Conservation (phyloP, 2,797 vertebrate species). For the Labroides dimidiatus region DNA sequence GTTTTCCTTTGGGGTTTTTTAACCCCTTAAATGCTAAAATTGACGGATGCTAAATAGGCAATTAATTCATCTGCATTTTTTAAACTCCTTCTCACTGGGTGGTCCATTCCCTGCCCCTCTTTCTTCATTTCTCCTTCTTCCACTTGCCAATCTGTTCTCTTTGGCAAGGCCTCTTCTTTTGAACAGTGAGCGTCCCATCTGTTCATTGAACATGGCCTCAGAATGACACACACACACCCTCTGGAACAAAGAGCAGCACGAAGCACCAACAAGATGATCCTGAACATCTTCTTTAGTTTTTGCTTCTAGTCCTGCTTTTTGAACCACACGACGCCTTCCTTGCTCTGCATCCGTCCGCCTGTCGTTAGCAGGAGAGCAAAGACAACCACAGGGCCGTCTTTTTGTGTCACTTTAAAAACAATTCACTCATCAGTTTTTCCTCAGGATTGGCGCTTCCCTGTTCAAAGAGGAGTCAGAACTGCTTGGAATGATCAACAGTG, state of each 20-base stretch:
- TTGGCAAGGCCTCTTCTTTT: slow-evolving; percentile 49
- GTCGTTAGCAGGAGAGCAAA: slow-evolving; percentile 34
- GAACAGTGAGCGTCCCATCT: slow-evolving; percentile 67
- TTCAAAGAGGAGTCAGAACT: slow-evolving; percentile 51
- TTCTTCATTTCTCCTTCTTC: slow-evolving; percentile 33
- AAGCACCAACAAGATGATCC: slow-evolving; percentile 38
- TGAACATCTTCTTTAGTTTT: slow-evolving; percentile 30
- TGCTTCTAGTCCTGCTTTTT: slow-evolving; percentile 15
- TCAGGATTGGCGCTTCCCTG: slow-evolving; percentile 18
- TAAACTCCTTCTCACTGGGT: background rate
- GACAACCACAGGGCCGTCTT: slow-evolving; percentile 58
- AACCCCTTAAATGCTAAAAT: background rate
- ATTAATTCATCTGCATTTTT: slow-evolving; percentile 18
- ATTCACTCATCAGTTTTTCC: slow-evolving; percentile 29
- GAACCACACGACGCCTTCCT: slow-evolving; percentile 32
- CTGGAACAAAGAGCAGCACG: slow-evolving; percentile 6
- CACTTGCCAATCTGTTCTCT: slow-evolving; percentile 52
- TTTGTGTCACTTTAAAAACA: slow-evolving; percentile 51
- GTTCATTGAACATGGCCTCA: slow-evolving; percentile 48
- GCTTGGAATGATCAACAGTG: slow-evolving; percentile 40
- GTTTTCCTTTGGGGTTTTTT: background rate
- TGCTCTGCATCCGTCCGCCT: slow-evolving; percentile 36
- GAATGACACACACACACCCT: slow-evolving; percentile 35
- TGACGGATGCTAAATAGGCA: background rate
- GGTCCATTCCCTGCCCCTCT: slow-evolving; percentile 10